A percentile compares a stretch with the other conserved stretches of the same genome.
Evolutionary conservation across 2,797 vertebrate genomes (phyloP).

Genomic region (Saguinus oedipus): DNA sequence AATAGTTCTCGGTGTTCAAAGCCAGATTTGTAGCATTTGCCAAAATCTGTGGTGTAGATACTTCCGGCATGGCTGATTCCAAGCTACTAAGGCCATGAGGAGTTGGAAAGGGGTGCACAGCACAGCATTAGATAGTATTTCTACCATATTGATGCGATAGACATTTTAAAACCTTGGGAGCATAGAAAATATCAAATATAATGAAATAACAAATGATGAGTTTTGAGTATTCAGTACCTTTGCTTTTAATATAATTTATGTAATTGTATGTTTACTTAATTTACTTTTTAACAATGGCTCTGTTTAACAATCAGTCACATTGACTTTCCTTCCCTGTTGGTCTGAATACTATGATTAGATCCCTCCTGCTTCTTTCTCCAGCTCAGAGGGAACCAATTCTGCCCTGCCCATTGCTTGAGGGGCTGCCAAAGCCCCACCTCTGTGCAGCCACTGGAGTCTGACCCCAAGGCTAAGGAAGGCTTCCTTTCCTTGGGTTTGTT

Average conservation of each 20-base stretch:
- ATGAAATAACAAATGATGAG: background rate
- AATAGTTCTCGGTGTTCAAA: background rate
- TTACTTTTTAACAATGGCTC: conserved; percentile 12
- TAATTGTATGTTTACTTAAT: background rate
- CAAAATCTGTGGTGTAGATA: background rate
- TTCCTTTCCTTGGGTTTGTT: background rate
- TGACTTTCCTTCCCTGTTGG: background rate
- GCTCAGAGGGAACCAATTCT: background rate
- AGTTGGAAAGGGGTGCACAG: background rate
- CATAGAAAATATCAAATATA: background rate
- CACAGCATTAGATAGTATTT: background rate
- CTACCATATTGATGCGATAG: background rate
- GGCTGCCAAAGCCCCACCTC: background rate
- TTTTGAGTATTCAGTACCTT: background rate
- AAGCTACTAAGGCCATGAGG: background rate
- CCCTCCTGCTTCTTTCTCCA: background rate
- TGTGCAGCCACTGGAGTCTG: background rate
- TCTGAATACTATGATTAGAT: background rate
- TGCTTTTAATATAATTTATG: background rate
- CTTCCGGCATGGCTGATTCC: background rate
- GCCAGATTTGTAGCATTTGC: background rate
- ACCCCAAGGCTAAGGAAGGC: background rate
- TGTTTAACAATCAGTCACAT: background rate
- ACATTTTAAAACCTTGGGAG: background rate
- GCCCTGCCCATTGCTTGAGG: background rate